Evolutionary conservation across 2,113 vertebrate species (phyloP).

Genomic region (Rafetus swinhoei): DNA sequence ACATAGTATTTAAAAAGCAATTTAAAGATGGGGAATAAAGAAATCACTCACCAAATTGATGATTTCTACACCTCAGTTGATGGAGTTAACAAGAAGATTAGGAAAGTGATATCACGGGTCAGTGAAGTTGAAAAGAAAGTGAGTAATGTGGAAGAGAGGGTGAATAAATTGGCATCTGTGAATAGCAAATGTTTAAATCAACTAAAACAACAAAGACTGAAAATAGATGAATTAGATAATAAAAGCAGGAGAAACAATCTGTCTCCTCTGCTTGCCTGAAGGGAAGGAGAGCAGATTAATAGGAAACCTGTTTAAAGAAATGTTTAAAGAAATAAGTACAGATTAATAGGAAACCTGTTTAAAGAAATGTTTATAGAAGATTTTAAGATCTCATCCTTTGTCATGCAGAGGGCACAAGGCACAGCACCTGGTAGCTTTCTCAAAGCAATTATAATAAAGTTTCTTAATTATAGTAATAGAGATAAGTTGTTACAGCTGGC

Average conservation of each 20-base stretch:
- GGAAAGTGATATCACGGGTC: background rate
- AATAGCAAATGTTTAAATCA: slow-evolving; percentile 2
- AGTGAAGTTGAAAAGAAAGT: background rate
- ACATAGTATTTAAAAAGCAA: background rate
- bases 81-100: background rate
- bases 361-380: background rate
- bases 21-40: background rate
- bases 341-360: background rate
- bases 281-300: background rate
- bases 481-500: slow-evolving; percentile 23
- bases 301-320: background rate
- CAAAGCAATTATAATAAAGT: slow-evolving; percentile 15
- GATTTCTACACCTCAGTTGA: background rate
- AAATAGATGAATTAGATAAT: background rate
- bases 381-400: background rate
- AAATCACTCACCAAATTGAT: background rate
- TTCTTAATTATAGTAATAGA: slow-evolving; percentile 38
- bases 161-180: background rate
- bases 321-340: background rate
- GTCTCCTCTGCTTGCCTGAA: background rate
- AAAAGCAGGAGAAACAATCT: background rate
- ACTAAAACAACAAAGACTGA: background rate
- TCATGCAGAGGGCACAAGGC: background rate
- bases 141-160: background rate
- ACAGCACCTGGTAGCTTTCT: slow-evolving; percentile 15